Evolutionary conservation across 2,888 invertebrate species (phyloP), one percentile per base, ranked within the genome.

Genomic region (Polydrusus pterygomalis): DNA sequence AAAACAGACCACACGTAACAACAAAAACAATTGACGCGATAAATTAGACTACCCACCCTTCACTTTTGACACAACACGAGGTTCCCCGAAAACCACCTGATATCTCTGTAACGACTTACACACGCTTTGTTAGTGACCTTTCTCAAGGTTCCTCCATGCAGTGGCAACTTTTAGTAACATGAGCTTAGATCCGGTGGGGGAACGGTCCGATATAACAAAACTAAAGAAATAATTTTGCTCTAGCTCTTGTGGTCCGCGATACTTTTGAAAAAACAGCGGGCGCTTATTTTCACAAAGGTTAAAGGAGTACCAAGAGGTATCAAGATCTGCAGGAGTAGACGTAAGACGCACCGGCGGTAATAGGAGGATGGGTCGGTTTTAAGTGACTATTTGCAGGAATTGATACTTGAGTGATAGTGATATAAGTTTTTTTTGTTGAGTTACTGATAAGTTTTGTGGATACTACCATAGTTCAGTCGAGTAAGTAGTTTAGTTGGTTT

Each of bases 131-230:
- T 51, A 64, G 47, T 43, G 67, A 73, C 73, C 73, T 58, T 65
- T 67, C 58, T 67, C 73, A 73, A 73, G 73, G 73, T 58, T 67
- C 30, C 30, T 20, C 15, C 54, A n/a, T n/a, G n/a, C n/a, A 17
- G 58, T 69, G 45, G 40, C 15, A 30, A 54, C 15, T 69, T 58
- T 69, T 43, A 45, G 58, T 38, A 30, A 15, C 30, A 11, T 47
- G 40, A 70, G 15, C 25, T 30, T 56, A 43, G 6, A 13, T 40
- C 58, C 9, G 60, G 73, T 65, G 73, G 73, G 73, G 56, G 58
- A 65, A 38, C 30, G 30, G 60, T 20, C 64, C 49, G 13, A 7
- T 25, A 7, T 25, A 73, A 73, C 67, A 58, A 73, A 73, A 58
- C 64, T 40, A 47, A 73, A 73, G 67, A 67, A 73, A 30, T 13